Evolutionary conservation across 1,140 invertebrate species (phyloP).

Genomic region (Drosophila sucinea): DNA sequence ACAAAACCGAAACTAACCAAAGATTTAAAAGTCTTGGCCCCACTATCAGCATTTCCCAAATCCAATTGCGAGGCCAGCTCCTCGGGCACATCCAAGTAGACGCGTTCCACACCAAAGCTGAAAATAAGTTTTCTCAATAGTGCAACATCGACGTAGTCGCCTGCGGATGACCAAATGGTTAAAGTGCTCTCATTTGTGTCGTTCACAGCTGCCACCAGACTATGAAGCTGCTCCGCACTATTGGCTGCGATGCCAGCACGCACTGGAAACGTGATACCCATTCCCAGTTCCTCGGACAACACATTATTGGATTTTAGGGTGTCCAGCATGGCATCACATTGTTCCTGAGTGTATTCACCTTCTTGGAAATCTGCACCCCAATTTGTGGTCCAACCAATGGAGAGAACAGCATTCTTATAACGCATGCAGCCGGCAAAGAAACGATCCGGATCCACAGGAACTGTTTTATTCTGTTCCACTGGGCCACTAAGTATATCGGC

Average conservation of each 20-base stretch:
- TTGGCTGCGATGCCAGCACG: constrained; percentile 89
- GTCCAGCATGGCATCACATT: constrained; percentile 90
- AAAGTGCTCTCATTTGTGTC: constrained; percentile 84
- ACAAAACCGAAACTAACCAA: constrained; percentile 66
- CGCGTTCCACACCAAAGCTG: constrained; percentile 85
- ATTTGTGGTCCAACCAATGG: constrained; percentile 94
- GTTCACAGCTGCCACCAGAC: constrained; percentile 79
- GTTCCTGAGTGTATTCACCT: constrained; percentile 87
- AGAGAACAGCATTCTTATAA: constrained; percentile 88
- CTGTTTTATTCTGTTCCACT: constrained; percentile 84
- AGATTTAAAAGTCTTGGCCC: constrained; percentile 52
- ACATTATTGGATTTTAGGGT: constrained; percentile 70
- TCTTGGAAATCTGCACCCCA: constrained; percentile 84
- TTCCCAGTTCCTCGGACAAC: constrained; percentile 85
- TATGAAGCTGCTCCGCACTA: constrained; percentile 85
- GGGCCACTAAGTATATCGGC: constrained; percentile 94
- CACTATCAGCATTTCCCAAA: constrained; percentile 70
- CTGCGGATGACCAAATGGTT: constrained; percentile 88
- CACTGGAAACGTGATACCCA: constrained; percentile 92
- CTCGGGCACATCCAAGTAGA: constrained; percentile 89
- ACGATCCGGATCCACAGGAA: constrained; percentile 87
- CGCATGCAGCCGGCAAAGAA: constrained; percentile 86
- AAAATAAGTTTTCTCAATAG: constrained; percentile 86
- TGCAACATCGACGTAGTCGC: constrained; percentile 86
- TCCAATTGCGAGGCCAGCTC: constrained; percentile 84